phyloP scores from a whole-genome alignment of 1,140 invertebrate species.

The Lycorma delicatula region DNA sequence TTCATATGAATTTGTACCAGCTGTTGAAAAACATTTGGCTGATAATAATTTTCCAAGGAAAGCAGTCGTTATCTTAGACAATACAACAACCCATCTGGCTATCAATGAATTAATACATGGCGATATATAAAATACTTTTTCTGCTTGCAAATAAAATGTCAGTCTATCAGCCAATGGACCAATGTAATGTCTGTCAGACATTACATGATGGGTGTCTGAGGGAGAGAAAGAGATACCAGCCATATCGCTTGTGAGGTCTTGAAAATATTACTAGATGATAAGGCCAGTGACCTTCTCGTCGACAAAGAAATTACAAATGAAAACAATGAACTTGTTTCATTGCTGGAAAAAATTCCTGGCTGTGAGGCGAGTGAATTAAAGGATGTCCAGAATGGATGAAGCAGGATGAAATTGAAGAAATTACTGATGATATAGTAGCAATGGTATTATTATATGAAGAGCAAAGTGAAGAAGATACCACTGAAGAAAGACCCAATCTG shows the following conservation, averaged over 20 bases:
- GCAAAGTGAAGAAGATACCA: neutral
- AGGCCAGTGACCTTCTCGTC: no score
- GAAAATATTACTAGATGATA: no score
- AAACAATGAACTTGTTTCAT: neutral
- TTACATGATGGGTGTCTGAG: no score
- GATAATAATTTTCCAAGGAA: conserved; percentile 31
- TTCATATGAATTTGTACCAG: conserved; percentile 4
- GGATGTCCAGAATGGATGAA: neutral
- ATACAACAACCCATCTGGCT: conserved; percentile 28
- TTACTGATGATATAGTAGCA: neutral
- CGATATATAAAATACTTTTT: conserved; percentile 17
- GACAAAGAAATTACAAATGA: neutral
- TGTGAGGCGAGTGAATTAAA: neutral
- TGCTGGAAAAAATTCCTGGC: neutral
- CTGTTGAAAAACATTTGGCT: conserved; percentile 1
- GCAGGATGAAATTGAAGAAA: neutral
- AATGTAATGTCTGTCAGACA: no score
- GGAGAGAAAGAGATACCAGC: no score
- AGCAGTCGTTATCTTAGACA: conserved; percentile 37
- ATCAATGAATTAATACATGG: neutral
- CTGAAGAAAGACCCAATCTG: neutral
- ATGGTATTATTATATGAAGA: neutral
- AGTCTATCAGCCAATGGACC: conserved; percentile 15
- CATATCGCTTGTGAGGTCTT: no score
- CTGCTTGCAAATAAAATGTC: conserved; percentile 20